Percentiles rank a stretch among this genome's conserved stretches.
Conservation (phyloP, 2,113 vertebrate species). For the Diadophis punctatus region DNA sequence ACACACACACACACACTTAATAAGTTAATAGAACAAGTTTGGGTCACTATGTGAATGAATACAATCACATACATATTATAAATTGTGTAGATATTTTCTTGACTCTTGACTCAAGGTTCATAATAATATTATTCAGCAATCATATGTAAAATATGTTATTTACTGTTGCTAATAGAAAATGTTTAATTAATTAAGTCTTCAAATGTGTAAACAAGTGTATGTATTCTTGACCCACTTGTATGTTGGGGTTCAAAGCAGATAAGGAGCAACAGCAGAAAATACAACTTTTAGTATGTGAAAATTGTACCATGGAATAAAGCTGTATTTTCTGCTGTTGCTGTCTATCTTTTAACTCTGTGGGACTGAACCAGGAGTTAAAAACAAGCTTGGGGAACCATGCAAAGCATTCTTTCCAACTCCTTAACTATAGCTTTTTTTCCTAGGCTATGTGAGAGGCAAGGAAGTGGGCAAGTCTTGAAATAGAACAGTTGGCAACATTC, state of each 20-base stretch:
- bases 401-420: not conserved
- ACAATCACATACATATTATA: not conserved
- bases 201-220: not conserved
- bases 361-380: not conserved
- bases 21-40: not conserved
- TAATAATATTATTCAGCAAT: not conserved
- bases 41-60: not conserved
- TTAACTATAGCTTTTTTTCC: not conserved
- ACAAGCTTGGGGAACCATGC: not conserved
- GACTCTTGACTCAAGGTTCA: not conserved
- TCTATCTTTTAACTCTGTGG: not conserved
- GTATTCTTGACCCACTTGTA: not conserved
- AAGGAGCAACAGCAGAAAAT: not conserved
- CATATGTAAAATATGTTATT: not conserved
- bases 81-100: not conserved
- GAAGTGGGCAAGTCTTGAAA: not conserved
- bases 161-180: not conserved
- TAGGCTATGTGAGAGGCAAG: not conserved
- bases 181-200: not conserved
- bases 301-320: not conserved
- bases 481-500: not conserved
- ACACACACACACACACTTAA: too few relatives aligned
- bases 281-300: not conserved
- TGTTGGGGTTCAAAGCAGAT: not conserved
- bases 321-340: not conserved